Evolutionary conservation across 1,140 invertebrate genomes (phyloP), one percentile per base, ranked within the genome.

Genomic region (Phymorhynchus buccinoides): DNA sequence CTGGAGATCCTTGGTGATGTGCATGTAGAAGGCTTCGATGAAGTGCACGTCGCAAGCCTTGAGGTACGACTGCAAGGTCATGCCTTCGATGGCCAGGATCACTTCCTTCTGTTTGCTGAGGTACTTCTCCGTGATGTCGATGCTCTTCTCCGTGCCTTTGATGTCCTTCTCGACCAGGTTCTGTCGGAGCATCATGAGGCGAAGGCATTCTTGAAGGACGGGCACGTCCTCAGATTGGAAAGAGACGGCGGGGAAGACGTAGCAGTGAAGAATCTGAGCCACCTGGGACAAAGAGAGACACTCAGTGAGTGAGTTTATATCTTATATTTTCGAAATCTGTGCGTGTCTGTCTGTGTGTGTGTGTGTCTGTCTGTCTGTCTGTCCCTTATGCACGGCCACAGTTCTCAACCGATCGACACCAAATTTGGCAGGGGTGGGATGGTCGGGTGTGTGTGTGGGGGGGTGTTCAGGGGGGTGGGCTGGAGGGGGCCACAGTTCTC

Each of bases 211-310:
- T 39, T 84, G 44, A 35, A 86, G n/a, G 30, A 32, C 37, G 3
- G 75, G 37, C 18, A 68, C 56, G 39, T 86, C 85, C 22, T 32
- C 52, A 3, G 30, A 44, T 16, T 42, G 30, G 41, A 86, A 86
- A 9, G 27, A 18, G 4, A 86, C 37, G 32, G 77, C 52, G 3
- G 85, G 85, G 32, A 86, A 84, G 22, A 86, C 78, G 39, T 80
- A 84, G 62, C 82, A 84, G 78, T 86, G 85, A 6, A 86, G 52
- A 27, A 86, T 73, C 16, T 78, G 80, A 37, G 77, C 75, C 6
- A 66, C 22, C 81, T 83, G 81, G 22, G n/a, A n/a, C n/a, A n/a
- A n/a, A 73, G 30, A 32, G 68, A 82, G 6, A 78, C 3, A 79
- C n/a, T 22, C 27, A 73, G 71, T 32, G n/a, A 18, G 56, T 16